These are phyloP conservation scores for Stictonetta naevosa DNA, from an alignment of 2,113 vertebrate species.

Conservation along the genomic window DNA sequence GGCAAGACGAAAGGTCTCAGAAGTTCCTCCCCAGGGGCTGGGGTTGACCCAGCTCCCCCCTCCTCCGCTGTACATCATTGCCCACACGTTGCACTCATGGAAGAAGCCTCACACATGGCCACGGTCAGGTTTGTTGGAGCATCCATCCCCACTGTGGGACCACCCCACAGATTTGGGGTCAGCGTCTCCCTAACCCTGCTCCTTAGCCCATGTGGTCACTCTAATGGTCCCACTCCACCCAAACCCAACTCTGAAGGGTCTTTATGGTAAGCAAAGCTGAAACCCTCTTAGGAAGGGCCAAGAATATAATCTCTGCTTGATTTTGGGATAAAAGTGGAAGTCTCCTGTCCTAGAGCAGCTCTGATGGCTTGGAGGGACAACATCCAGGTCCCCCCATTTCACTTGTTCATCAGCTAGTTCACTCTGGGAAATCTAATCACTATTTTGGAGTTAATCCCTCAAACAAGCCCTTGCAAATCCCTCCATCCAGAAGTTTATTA, in stretches of 20 bases:
- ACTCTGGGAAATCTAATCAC: constrained; percentile 2
- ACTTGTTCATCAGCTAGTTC: background rate
- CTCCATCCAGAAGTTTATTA: constrained; percentile 45
- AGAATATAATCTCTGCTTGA: background rate
- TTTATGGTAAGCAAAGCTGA: accelerated
- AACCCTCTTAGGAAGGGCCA: background rate
- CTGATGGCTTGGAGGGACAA: background rate
- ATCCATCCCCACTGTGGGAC: background rate
- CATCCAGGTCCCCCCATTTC: background rate
- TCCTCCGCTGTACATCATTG: too few species aligned
- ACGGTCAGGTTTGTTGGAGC: background rate
- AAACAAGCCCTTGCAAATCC: constrained; percentile 34
- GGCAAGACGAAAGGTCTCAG: background rate
- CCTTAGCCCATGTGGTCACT: background rate
- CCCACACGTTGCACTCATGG: accelerated
- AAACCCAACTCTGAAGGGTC: background rate
- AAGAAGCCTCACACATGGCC: background rate
- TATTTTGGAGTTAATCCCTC: constrained; percentile 23
- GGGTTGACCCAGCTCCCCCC: background rate
- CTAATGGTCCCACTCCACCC: background rate
- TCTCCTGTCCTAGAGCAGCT: background rate
- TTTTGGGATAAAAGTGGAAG: background rate
- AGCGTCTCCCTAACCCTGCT: background rate
- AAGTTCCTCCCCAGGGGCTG: background rate
- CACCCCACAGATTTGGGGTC: accelerated